Base-by-base conservation (phyloP, 1,140 invertebrate species). In the Temnothorax curvispinosus region DNA sequence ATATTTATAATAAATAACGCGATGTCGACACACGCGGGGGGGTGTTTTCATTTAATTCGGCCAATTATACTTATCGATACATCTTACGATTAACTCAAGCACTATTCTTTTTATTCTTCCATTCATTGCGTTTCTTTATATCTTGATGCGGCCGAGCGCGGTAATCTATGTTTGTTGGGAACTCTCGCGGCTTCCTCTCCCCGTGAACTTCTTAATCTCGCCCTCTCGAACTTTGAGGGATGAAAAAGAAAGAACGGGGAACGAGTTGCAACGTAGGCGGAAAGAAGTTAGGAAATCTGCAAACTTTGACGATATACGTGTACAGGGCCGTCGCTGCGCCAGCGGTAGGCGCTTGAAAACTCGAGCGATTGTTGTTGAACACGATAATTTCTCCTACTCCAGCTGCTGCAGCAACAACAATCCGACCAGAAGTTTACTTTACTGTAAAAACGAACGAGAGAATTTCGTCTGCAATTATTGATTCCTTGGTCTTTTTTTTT, bases 231-330 rank as follows among this genome's bases (percentile, higher is more conserved):
- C 2, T 18, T 47, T 18, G 50, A 13, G n/a, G 77, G 47, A 54
- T 58, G 18, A 21, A 35, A 38, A 69, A 54, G 52, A 27, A 35
- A 50, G 64, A 35, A 47, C 8, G 52, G 1, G 13, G 9, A 58
- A 58, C 65, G 50, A 82, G 27, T 60, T 82, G 38, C 80, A 35
- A n/a, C 21, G 52, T 44, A 72, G 32, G 13, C 52, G 67, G 21
- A 58, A 71, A 35, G 35, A 84, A 84, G 67, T 84, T 84, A 35
- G 62, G 47, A 64, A 80, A 80, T 67, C 52, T 74, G 52, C 54
- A 50, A 84, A 84, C 41, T 84, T 82, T 47, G 8, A 32, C 18
- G 80, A 84, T 74, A 74, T 47, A 54, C 35, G 47, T 27, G 13
- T 84, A 21, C 27, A 72, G 52, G 18, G 27, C 27, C n/a, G 21